Evolutionary conservation across 2,888 invertebrate genomes (phyloP), one percentile per base, ranked within the genome.

Genomic region (Drosophila gaucha): DNA sequence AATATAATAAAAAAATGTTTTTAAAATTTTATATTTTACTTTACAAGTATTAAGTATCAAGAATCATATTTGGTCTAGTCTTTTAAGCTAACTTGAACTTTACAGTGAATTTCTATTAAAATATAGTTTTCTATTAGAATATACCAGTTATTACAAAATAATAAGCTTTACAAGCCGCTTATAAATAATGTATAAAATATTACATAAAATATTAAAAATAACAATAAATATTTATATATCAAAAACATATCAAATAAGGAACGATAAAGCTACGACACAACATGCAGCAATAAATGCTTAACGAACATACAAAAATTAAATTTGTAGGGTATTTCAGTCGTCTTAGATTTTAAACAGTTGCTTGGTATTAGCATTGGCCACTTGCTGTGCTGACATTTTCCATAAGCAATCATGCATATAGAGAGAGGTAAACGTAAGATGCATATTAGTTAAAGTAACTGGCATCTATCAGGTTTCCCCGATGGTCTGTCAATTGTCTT

Each of bases 331-430:
- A 55, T 28, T n/a, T 8, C n/a, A n/a, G 41, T 54, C 36, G 35
- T 6, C 12, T 30, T 26, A 6, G 38, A 9, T 24, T 35, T 30
- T 28, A 6, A 20, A 24, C 39, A 6, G 38, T 44, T 43, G 26
- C 49, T 66, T 43, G 35, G 55, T 47, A 44, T 54, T 55, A 16
- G 51, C 51, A 70, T 70, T 60, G 65, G 59, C 74, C 70, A 77
- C 77, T 62, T 71, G 67, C 56, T 38, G 60, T 56, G 58, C 46
- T 65, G 58, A 79, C 66, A 79, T 78, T 79, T 78, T 62, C 68
- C 68, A 67, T 41, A 80, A 38, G 85, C 82, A 87, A 85, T 85
- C 75, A 87, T 46, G 73, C 88, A 83, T 62, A 60, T 51, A 49
- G 49, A 26, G 26, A 63, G 57, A 58, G 55, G 56, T 41, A 79